Base-by-base conservation (phyloP, 2,113 vertebrate genomes). In the Prolemur simus region DNA sequence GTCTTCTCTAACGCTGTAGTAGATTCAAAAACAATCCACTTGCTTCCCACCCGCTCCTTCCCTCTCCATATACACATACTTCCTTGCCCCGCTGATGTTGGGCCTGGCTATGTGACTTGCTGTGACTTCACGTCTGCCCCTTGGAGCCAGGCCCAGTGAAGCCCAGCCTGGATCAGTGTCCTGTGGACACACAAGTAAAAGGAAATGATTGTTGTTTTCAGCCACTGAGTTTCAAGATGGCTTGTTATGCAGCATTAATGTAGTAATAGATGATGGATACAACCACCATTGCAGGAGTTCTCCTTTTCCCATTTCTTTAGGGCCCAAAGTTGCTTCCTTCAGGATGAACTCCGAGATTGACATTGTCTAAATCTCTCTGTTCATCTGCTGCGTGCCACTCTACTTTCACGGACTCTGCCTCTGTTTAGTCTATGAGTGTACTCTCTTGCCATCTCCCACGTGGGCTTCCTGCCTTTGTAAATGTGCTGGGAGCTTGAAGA, bases 41-140 rank as follows among this genome's bases (percentile, higher is more conserved):
- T 66, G 37, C 23, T 69, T 87, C 10, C 15, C 71, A 58, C 32
- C 20, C 27, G 27, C 15, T 3, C 3, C 39, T 9, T 1, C 18
- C 3, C 4, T 5, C 21, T 20, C 8, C 29, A n/a, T 4, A 18
- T 7, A 29, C 29, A 2, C 74, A 5, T 1, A 14, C 23, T 71
- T 52, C 27, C 17, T 71, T 10, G 49, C 23, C 78, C 27, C 49
- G 6, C 21, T 76, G 69, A 84, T 58, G 15, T 58, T 64, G 56
- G 56, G 45, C n/a, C 63, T 80, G 39, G 49, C 11, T 85, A 2
- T 45, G 49, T 91, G 66, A 71, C 89, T 45, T 45, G 23, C 74
- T 71, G 87, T 89, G 39, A 73, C n/a, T 37, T 94, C 58, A 39
- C 17, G 34, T 58, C 39, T 15, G 10, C 17, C 77, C 15, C 25